Conservation (phyloP, 2,888 invertebrate genomes). For the Habroteleia sp. region DNA sequence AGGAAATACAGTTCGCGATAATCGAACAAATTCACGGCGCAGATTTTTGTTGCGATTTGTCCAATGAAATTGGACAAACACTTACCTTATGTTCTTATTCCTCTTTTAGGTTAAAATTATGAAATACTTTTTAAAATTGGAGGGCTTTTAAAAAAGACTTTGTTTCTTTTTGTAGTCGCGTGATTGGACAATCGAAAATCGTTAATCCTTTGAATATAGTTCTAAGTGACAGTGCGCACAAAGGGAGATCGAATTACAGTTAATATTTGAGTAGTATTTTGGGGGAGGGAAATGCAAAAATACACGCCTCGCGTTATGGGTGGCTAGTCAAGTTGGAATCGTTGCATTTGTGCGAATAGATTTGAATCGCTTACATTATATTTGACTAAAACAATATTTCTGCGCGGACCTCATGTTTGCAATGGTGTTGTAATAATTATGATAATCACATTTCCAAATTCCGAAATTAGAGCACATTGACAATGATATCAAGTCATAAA, state of each 20-base stretch:
- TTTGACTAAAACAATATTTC: slow-evolving; percentile 45
- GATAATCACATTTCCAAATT: no score
- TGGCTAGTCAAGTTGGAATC: slow-evolving; percentile 57
- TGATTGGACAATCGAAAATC: slow-evolving; percentile 1
- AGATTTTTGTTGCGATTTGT: slow-evolving; percentile 31
- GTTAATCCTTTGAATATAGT: slow-evolving; percentile 23
- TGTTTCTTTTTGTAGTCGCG: neutral
- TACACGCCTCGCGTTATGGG: slow-evolving; percentile 42
- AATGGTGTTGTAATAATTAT: no score
- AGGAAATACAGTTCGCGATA: slow-evolving; percentile 23
- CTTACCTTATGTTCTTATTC: no score
- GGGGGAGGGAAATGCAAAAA: slow-evolving; percentile 55
- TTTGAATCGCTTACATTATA: slow-evolving; percentile 49
- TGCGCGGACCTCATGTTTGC: slow-evolving; percentile 1
- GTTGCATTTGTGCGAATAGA: slow-evolving; percentile 60
- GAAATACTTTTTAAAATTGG: no score
- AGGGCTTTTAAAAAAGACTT: no score
- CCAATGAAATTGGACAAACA: slow-evolving; percentile 19
- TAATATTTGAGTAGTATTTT: slow-evolving; percentile 52
- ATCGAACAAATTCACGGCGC: slow-evolving; percentile 24
- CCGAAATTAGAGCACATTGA: no score
- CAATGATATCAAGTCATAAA: no score
- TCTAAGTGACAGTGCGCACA: slow-evolving; percentile 40
- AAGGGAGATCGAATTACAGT: slow-evolving; percentile 54
- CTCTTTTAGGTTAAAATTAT: no score